Percentiles rank a stretch among this genome's conserved stretches.
Conservation (phyloP, 23 tunicate genomes). For the Phallusia fumigata region DNA sequence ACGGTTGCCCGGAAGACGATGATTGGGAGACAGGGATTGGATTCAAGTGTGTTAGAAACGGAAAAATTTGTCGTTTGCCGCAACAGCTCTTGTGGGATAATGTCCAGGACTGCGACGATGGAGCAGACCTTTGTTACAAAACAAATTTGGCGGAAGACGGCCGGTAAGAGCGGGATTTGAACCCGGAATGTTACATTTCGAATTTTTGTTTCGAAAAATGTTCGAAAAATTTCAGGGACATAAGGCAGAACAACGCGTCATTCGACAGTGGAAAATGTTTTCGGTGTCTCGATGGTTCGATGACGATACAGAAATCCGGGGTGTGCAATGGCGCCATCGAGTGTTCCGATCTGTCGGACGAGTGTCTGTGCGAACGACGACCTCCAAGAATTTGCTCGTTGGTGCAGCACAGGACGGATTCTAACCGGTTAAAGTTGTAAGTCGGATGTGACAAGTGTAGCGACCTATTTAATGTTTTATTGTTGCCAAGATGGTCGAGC, state of each 20-base stretch:
- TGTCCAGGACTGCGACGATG: conserved; percentile 51
- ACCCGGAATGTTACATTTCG: background rate
- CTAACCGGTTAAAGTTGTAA: too few species aligned
- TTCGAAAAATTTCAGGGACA: background rate
- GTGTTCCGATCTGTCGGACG: conserved; percentile 88
- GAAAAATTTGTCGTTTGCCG: conserved; percentile 34
- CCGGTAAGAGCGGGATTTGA: background rate
- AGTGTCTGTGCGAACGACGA: conserved; percentile 63
- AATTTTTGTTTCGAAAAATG: too few species aligned
- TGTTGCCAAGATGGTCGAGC: too few species aligned
- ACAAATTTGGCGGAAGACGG: background rate
- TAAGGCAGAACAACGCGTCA: background rate
- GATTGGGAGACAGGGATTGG: conserved; percentile 54
- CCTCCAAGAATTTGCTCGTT: background rate
- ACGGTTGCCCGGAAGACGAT: conserved; percentile 40
- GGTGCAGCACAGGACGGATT: too few species aligned
- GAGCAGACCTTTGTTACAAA: conserved; percentile 38
- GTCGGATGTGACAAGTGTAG: too few species aligned
- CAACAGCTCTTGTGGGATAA: conserved; percentile 49
- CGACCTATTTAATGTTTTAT: too few species aligned
- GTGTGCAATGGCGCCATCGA: conserved; percentile 78
- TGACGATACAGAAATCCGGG: conserved; percentile 38
- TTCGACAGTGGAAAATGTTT: conserved; percentile 34
- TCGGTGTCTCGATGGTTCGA: conserved; percentile 44
- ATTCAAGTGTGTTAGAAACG: conserved; percentile 54